Evolutionary conservation across 2,113 vertebrate species (phyloP), one percentile per base, ranked within the genome.

Genomic region (Burhinus oedicnemus): DNA sequence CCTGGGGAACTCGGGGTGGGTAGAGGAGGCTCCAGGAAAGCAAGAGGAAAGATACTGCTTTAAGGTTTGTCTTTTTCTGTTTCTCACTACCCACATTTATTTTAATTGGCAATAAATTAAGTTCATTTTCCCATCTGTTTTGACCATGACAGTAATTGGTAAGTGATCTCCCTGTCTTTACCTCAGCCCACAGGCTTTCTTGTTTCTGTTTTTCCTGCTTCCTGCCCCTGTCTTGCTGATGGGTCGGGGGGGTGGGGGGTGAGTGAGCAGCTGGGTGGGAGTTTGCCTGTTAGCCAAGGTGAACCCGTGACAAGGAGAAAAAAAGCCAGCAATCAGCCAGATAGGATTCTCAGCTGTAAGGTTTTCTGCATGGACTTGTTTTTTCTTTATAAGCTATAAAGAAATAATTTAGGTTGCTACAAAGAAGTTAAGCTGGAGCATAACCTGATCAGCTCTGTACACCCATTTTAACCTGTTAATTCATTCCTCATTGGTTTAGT

Each of bases 401-500:
- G 22, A 90, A 92, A 40, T 68, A 69, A 95, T 91, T 76, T 79
- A 68, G 40, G 57, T 64, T 11, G 65, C 34, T 90, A 65, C 26
- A 57, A 83, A 79, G 60, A 94, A 84, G 84, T 79, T 90, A 91
- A 83, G 6, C 23, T 94, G 75, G 40, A 82, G 45, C 79, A 83
- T 77, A 94, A 64, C 64, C 40, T 65, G 47, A 89, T 95, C 83
- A 93, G 45, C 58, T 84, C 78, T 45, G 11, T 78, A 94, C 30
- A 92, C 36, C 13, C 8, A 1, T 93, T 93, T 83, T 84, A 93
- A 83, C 89, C 77, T 83, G 77, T 69, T 89, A 91, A 78, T 89
- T 94, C 66, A 85, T 93, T 92, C 51, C 25, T 81, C 52, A 78
- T 81, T 90, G 64, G 64, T 89, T 92, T 90, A 78, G 40, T 92